Conservation (phyloP, 2,797 vertebrate species). For the Taenioides sp. region DNA sequence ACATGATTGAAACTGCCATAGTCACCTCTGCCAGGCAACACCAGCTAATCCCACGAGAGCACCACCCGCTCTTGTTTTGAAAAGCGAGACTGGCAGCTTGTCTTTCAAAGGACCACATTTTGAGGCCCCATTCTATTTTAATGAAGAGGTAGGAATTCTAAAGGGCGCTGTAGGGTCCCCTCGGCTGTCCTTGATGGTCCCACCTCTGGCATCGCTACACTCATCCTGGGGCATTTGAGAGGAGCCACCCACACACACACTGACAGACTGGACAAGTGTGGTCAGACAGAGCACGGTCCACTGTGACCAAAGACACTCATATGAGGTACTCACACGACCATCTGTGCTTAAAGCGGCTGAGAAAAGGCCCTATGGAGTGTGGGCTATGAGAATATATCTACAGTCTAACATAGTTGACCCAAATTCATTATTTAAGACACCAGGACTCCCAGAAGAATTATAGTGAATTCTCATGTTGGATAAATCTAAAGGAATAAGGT, state of each 20-base stretch:
- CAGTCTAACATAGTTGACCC: constrained; percentile 30
- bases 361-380: constrained; percentile 43
- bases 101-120: constrained; percentile 66
- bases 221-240: constrained; percentile 61
- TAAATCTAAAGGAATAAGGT: not conserved
- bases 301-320: constrained; percentile 28
- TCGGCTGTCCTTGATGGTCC: constrained; percentile 58
- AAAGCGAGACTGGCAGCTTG: constrained; percentile 52
- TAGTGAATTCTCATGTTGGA: not conserved
- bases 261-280: constrained; percentile 65
- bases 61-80: constrained; percentile 69
- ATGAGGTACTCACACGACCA: constrained; percentile 37
- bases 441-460: constrained; percentile 19
- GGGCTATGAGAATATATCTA: constrained; percentile 39
- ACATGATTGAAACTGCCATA: constrained; percentile 54
- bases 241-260: constrained; percentile 40
- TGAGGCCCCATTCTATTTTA: constrained; percentile 70
- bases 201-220: constrained; percentile 38
- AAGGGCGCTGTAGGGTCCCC: constrained; percentile 55
- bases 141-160: constrained; percentile 65
- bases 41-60: constrained; percentile 67
- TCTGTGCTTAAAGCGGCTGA: constrained; percentile 48
- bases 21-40: constrained; percentile 70
- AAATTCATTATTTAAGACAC: constrained; percentile 39
- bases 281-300: constrained; percentile 46